A percentile compares a stretch with the other conserved stretches of the same genome.
phyloP scores from a whole-genome alignment of 2,888 invertebrate species.

The Thera britannica region DNA sequence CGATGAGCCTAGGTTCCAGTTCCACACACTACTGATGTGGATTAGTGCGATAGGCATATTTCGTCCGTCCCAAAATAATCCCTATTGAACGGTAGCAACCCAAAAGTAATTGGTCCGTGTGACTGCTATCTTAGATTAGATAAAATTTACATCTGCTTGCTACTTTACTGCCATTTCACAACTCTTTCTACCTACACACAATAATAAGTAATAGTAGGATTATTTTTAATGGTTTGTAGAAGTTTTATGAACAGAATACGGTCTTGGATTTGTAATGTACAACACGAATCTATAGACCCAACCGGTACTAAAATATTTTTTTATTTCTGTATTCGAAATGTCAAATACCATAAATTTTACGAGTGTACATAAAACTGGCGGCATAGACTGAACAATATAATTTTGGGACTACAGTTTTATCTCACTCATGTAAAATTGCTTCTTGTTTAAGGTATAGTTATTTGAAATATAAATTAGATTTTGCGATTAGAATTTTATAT shows the following conservation, averaged over 20 bases:
- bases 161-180: too few species aligned
- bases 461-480: not conserved
- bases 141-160: too few species aligned
- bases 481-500: not conserved
- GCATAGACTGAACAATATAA: conserved; percentile 42
- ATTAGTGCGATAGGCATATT: too few species aligned
- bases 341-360: conserved; percentile 45
- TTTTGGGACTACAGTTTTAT: conserved; percentile 35
- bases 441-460: conserved; percentile 4
- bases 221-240: not conserved
- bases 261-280: conserved; percentile 23
- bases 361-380: conserved; percentile 39
- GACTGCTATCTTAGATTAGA: too few species aligned
- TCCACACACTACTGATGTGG: too few species aligned
- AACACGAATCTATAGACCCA: conserved; percentile 32
- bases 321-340: conserved; percentile 43
- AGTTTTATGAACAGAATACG: conserved; percentile 3
- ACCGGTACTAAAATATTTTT: conserved; percentile 40
- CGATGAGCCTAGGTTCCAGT: too few species aligned
- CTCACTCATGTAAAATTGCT: conserved; percentile 19
- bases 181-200: too few species aligned
- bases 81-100: too few species aligned
- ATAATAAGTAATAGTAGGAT: too few species aligned
- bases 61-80: too few species aligned
- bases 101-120: too few species aligned